Conservation (phyloP, 2,888 invertebrate species). For the Halocaridina rubra region DNA sequence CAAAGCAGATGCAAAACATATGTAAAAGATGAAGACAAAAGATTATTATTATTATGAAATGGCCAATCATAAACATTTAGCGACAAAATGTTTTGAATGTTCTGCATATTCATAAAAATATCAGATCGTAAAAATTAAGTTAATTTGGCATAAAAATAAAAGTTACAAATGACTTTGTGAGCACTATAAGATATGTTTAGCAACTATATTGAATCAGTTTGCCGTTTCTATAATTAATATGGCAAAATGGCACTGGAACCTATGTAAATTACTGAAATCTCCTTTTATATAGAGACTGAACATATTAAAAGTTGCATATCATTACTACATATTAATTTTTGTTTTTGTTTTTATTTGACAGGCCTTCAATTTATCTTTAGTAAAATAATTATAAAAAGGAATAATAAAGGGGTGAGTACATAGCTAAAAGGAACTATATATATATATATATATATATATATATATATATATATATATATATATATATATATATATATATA, state of each 20-base stretch:
- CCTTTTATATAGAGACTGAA: no score
- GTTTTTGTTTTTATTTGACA: conserved; percentile 21
- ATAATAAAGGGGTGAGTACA: background rate
- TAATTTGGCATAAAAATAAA: background rate
- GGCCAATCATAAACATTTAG: conserved; percentile 34
- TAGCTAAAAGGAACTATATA: background rate
- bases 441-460: background rate
- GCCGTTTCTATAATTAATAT: background rate
- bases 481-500: background rate
- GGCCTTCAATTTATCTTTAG: conserved; percentile 39
- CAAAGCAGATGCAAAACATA: conserved; percentile 33
- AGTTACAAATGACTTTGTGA: background rate
- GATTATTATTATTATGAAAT: conserved; percentile 24
- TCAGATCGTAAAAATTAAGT: background rate
- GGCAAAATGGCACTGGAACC: background rate
- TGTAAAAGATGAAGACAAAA: conserved; percentile 7
- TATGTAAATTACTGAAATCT: background rate
- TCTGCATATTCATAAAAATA: conserved; percentile 1
- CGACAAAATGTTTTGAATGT: conserved; percentile 12
- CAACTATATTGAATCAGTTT: background rate
- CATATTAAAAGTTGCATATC: background rate
- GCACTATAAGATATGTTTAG: background rate
- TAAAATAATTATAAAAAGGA: conserved; percentile 33
- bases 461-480: background rate
- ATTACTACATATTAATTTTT: background rate